A percentile compares a stretch with the other conserved stretches of the same genome.
Evolutionary conservation across 2,113 vertebrate species (phyloP).

Genomic region (Rallus limicola): DNA sequence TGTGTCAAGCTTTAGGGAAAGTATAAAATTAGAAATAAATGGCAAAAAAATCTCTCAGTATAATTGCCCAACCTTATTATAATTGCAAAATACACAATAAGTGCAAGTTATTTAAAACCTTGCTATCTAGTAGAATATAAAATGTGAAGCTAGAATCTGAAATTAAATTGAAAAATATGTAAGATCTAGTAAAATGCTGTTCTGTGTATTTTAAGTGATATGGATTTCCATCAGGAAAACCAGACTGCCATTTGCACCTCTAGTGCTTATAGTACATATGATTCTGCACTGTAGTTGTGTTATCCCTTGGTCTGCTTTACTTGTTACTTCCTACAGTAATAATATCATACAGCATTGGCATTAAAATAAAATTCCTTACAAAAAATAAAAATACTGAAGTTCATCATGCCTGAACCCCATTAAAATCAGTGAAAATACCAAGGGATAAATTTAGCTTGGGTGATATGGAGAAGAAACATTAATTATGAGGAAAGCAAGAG

Average conservation of each 20-base stretch:
- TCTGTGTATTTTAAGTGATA: neutral
- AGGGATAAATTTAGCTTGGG: slow-evolving; percentile 24
- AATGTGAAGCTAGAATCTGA: neutral
- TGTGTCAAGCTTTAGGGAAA: neutral
- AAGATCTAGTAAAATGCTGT: neutral
- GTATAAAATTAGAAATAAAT: slow-evolving; percentile 23
- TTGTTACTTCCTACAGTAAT: neutral
- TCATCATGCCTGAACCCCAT: neutral
- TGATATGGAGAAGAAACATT: neutral
- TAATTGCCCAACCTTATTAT: slow-evolving; percentile 26
- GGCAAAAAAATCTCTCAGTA: neutral
- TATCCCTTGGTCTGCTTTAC: neutral
- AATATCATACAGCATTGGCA: neutral
- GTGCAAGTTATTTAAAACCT: slow-evolving; percentile 20
- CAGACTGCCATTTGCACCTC: neutral
- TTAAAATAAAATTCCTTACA: neutral
- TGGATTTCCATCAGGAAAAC: neutral
- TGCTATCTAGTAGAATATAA: neutral
- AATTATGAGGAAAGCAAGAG: slow-evolving; percentile 5
- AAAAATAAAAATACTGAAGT: neutral
- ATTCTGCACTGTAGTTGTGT: neutral
- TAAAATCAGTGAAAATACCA: slow-evolving; percentile 26
- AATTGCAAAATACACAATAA: slow-evolving; percentile 40
- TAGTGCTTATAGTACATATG: neutral
- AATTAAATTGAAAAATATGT: neutral